phyloP scores from a whole-genome alignment of 2,113 vertebrate genomes.

The Dendrocopos noguchii region DNA sequence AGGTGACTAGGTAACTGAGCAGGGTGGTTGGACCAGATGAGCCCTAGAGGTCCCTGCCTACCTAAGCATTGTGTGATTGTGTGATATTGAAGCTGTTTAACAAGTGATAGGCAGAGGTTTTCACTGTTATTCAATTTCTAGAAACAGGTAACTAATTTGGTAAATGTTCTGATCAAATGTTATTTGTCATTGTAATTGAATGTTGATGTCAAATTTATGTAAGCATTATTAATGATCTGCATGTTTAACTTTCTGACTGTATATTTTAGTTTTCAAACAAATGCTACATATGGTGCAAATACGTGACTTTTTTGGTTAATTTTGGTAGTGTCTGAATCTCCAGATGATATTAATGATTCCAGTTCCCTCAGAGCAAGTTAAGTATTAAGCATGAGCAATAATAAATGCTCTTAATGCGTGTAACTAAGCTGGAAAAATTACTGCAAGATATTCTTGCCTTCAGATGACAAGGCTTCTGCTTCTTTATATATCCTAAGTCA shows the following conservation, averaged over 20 bases:
- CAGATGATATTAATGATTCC: slow-evolving; percentile 10
- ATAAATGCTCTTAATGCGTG: background rate
- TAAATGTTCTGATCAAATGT: background rate
- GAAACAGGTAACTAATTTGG: background rate
- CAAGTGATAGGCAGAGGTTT: background rate
- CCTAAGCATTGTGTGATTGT: background rate
- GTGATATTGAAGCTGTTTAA: background rate
- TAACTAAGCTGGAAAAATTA: background rate
- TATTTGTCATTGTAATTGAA: slow-evolving; percentile 4
- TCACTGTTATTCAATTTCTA: background rate
- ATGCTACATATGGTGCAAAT: background rate
- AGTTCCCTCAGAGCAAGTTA: background rate
- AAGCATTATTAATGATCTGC: background rate
- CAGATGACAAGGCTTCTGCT: background rate
- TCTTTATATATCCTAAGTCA: background rate
- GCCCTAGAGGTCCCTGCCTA: background rate
- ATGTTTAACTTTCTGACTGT: background rate
- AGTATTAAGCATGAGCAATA: background rate
- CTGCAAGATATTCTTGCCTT: background rate
- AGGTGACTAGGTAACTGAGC: background rate
- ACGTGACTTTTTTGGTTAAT: background rate
- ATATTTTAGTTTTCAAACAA: background rate
- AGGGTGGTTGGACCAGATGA: background rate
- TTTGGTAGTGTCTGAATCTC: background rate
- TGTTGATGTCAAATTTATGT: background rate